Percentiles rank a stretch among this genome's conserved stretches.
Conservation (phyloP, 92 coral and sea anemone species). For the Meandrina meandrites region DNA sequence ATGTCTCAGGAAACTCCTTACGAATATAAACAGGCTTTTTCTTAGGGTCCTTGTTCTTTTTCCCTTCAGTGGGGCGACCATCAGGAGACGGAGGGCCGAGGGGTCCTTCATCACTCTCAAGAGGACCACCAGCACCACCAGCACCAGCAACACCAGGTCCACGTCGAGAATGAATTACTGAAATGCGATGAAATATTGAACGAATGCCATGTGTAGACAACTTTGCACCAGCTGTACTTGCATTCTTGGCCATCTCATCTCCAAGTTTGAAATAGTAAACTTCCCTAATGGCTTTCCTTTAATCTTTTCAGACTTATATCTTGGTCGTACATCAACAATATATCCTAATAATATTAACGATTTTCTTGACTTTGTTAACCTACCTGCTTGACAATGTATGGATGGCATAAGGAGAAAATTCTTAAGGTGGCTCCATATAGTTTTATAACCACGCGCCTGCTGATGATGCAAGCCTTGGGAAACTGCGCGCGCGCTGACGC, state of each 20-base stretch:
- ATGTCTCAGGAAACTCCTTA: constrained; percentile 91
- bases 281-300: background rate
- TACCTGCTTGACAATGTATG: background rate
- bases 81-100: background rate
- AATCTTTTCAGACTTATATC: background rate
- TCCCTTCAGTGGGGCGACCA: background rate
- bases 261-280: background rate
- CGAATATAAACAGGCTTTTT: constrained; percentile 55
- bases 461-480: no score
- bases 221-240: background rate
- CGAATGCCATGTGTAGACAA: background rate
- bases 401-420: background rate
- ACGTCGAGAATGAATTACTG: background rate
- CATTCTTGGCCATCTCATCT: background rate
- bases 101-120: background rate
- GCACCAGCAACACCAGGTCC: background rate
- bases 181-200: background rate
- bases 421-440: no score
- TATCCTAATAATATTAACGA: no score
- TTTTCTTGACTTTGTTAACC: background rate
- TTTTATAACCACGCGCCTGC: no score
- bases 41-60: background rate
- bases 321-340: no score
- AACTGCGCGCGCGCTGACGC: no score
- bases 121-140: no score